Percentiles rank a stretch among this genome's conserved stretches.
phyloP scores from a whole-genome alignment of 2,797 vertebrate species.

The Dallia pectoralis region DNA sequence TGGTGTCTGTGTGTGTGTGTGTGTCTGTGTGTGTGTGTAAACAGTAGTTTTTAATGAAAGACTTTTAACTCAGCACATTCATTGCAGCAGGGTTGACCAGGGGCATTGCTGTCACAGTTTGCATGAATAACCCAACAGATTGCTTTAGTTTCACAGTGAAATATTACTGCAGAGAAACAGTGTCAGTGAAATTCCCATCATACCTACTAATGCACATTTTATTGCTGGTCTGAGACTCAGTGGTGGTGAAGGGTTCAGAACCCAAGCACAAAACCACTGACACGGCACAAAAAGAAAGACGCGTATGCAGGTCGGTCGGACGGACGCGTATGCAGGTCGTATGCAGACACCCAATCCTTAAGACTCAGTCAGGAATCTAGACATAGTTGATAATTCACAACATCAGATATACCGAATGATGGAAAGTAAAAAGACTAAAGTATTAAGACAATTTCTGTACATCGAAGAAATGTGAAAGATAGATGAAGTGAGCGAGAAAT shows the following conservation, averaged over 20 bases:
- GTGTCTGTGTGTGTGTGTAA: conserved; percentile 34
- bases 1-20: neutral
- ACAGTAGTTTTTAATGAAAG: conserved; percentile 63
- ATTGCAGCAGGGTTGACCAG: conserved; percentile 45
- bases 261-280: neutral
- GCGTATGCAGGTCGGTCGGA: neutral
- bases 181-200: conserved; percentile 34
- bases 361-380: neutral
- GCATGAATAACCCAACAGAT: conserved; percentile 48
- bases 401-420: neutral
- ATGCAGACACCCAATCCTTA: neutral
- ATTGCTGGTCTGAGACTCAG: conserved; percentile 41
- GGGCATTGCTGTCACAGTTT: conserved; percentile 45
- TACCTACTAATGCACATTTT: conserved; percentile 49
- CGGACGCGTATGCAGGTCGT: neutral
- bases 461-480: neutral
- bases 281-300: neutral
- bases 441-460: neutral
- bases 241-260: neutral
- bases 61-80: conserved; percentile 58
- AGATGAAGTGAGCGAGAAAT: neutral
- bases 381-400: neutral
- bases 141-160: conserved; percentile 40
- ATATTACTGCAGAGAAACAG: conserved; percentile 46
- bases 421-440: neutral